Conservation (phyloP, 1,140 invertebrate species). For the Rhynchophorus ferrugineus region DNA sequence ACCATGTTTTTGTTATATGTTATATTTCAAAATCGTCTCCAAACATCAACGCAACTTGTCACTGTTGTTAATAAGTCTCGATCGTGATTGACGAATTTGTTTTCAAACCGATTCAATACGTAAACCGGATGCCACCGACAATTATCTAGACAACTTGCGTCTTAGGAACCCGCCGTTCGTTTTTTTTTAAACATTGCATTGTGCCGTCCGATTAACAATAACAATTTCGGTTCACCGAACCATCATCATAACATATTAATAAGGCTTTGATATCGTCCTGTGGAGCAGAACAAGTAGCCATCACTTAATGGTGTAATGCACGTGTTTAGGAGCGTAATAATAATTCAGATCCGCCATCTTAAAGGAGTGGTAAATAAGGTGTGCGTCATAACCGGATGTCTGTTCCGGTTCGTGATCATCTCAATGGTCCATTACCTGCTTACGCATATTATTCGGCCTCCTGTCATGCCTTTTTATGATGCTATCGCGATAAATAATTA, state of each 20-base stretch:
- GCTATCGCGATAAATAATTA: conserved; percentile 6
- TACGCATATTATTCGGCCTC: conserved; percentile 11
- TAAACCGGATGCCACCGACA: too few relatives aligned
- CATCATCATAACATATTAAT: conserved; percentile 1
- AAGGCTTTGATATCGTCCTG: conserved; percentile 13
- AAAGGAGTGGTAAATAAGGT: conserved; percentile 18
- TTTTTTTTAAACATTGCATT: too few relatives aligned
- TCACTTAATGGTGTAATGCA: conserved; percentile 7
- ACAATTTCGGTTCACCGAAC: conserved; percentile 8
- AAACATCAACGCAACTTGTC: too few relatives aligned
- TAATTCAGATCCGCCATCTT: conserved; percentile 17
- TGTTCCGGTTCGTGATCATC: conserved; percentile 30
- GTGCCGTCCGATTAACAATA: neutral
- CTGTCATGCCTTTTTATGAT: neutral
- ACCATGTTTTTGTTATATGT: too few relatives aligned
- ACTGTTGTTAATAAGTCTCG: too few relatives aligned
- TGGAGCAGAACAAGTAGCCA: conserved; percentile 13
- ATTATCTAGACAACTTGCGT: too few relatives aligned
- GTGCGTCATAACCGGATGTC: conserved; percentile 31
- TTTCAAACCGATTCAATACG: too few relatives aligned
- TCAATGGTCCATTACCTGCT: conserved; percentile 31
- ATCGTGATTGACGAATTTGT: too few relatives aligned
- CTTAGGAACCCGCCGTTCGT: too few relatives aligned
- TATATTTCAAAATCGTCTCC: too few relatives aligned
- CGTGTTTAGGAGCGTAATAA: conserved; percentile 6